These are phyloP conservation scores for Diplodus puntazzo DNA, from an alignment of 2,797 vertebrate species.

Conservation along the genomic window DNA sequence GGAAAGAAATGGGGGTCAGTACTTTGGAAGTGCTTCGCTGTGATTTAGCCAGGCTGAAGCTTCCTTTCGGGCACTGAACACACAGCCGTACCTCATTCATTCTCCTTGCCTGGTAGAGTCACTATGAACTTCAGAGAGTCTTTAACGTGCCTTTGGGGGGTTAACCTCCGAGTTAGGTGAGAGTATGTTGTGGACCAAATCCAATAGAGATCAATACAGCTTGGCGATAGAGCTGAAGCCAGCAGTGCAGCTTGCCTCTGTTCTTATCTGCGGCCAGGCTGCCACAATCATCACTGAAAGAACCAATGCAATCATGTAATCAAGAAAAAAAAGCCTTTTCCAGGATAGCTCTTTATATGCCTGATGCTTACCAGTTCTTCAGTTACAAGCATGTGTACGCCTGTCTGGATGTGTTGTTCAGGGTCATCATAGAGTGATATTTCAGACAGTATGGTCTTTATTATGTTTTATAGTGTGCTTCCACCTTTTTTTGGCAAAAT, in stretches of 20 bases:
- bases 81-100: slow-evolving; percentile 57
- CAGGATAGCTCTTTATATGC: neutral
- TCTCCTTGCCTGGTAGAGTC: slow-evolving; percentile 56
- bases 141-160: slow-evolving; percentile 64
- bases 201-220: slow-evolving; percentile 74
- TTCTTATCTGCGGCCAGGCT: slow-evolving; percentile 17
- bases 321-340: neutral
- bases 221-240: slow-evolving; percentile 51
- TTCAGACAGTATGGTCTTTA: neutral
- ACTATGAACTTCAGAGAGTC: slow-evolving; percentile 68
- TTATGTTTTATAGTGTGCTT: neutral
- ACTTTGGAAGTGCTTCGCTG: slow-evolving; percentile 28
- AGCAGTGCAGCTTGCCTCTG: slow-evolving; percentile 40
- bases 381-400: no score
- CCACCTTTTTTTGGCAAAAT: neutral
- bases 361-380: neutral
- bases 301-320: neutral
- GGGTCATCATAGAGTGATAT: neutral
- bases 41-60: slow-evolving; percentile 43
- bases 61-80: slow-evolving; percentile 48
- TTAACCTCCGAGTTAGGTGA: slow-evolving; percentile 66
- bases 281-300: slow-evolving; percentile 20
- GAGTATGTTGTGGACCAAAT: slow-evolving; percentile 68
- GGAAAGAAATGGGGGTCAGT: slow-evolving; percentile 30
- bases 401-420: neutral